Evolutionary conservation across 2,113 vertebrate species (phyloP), one percentile per base, ranked within the genome.

Genomic region (Dromiciops gliroides): DNA sequence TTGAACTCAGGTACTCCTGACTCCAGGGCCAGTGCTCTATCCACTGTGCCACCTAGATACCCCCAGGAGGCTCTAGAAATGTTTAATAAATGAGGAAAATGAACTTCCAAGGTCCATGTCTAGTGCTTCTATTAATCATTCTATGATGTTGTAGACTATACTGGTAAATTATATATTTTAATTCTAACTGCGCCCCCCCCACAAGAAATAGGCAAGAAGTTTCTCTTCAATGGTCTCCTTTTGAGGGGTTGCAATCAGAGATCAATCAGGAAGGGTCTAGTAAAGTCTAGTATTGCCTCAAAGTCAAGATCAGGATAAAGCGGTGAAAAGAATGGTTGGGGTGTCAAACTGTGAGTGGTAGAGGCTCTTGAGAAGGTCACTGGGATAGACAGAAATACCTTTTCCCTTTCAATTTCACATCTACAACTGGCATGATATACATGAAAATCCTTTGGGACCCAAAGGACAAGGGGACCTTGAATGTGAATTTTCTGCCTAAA

Each of bases 321-420:
- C 2, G 0, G 0, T 14, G 16, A 53, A 92, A 50, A 89, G 67
- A 49, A 49, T 48, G 52, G 47, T 1, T 3, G 50, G 44, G 89
- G 50, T 48, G 31, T 91, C 83, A 94, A 37, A 93, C 48, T 51
- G 25, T 67, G 60, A 28, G 91, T 48, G 48, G 51, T 24, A 92
- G 96, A 95, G 51, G 28, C 49, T 50, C 90, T 92, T 51, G 91
- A 94, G 94, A 95, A 96, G 50, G 94, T 95, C 94, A 24, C n/a
- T 2, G 2, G 93, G 94, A 89, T 11, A 93, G 50, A 93, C 48
- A 93, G 93, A 75, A 75, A n/a, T 0, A 8, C 26, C 16, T 31
- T 22, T 31, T 37, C 48, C 48, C 67, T 50, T 88, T 94, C 51
- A 31, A 8, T 92, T 94, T 75, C 94, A 50, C 95, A 92, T 52